Base-by-base conservation (phyloP, 2,113 vertebrate genomes). In the Colistium nudipinnis region DNA sequence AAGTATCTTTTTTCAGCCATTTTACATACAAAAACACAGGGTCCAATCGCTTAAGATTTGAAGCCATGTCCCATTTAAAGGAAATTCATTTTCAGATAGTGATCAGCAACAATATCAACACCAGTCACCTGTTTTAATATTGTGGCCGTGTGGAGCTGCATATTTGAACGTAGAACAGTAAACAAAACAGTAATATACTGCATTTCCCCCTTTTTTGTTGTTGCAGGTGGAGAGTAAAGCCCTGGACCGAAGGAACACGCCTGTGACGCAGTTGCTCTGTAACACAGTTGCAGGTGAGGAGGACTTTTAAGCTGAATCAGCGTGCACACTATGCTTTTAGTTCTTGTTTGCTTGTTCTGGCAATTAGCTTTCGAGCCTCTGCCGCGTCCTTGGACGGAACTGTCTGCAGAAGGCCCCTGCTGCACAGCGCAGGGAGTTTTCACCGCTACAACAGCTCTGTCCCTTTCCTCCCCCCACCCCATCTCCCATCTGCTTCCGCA, bases 401-500 rank as follows among this genome's bases (percentile, higher is more conserved):
- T 28, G 38, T 70, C 56, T 17, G 7, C 64, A 65, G 36, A 64
- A 36, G 3, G 5, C 30, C 52, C 9, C 19, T 44, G 43, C 45
- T 31, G 62, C 52, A 66, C 59, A 54, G 64, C 14, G 10, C 61
- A 44, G 30, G 14, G 17, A 39, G 51, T 70, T 49, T 59, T 56
- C 44, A 62, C 20, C 30, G 54, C 27, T 47, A 64, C 48, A 76
- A 36, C 54, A 55, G 38, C 22, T 43, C 4, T 38, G 20, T 67
- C 31, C 16, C 27, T 60, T 36, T 10, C 16, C 36, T 59, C 3
- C 13, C 17, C 13, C 28, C 63, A 56, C 38, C 25, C 57, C 4
- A 49, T 67, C 53, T 57, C 74, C 80, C 78, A 83, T 85, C 86
- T 89, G 80, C 35, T 76, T 77, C 56, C 56, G 76, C 49, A 78